phyloP scores from a whole-genome alignment of 2,888 invertebrate species.

The Pollenia labialis region DNA sequence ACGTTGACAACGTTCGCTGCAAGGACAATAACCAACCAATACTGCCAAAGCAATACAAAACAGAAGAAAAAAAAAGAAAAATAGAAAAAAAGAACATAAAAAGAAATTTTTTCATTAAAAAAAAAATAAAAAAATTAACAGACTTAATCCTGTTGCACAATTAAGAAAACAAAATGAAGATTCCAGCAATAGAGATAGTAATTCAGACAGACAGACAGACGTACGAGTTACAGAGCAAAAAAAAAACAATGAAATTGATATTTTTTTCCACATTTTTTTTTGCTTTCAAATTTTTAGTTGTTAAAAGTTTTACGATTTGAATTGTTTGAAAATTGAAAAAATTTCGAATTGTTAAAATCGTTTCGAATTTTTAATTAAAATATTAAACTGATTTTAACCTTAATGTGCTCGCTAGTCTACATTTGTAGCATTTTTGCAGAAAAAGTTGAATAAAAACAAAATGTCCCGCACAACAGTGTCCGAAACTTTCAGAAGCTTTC shows the following conservation, averaged over 20 bases:
- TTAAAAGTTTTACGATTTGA: constrained; percentile 11
- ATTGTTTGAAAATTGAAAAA: constrained; percentile 1
- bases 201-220: neutral
- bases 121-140: constrained; percentile 34
- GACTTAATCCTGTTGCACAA: constrained; percentile 66
- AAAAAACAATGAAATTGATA: constrained; percentile 30
- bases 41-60: neutral
- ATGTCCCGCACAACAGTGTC: no score
- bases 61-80: neutral
- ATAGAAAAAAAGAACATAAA: neutral
- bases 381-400: no score
- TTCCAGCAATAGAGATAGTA: neutral
- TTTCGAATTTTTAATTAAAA: no score
- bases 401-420: no score
- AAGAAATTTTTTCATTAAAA: neutral
- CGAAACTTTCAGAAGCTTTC: no score
- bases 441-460: no score
- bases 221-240: neutral
- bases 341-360: no score
- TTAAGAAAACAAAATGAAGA: constrained; percentile 41
- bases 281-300: neutral
- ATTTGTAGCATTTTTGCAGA: no score
- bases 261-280: constrained; percentile 36
- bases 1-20: constrained; percentile 18
- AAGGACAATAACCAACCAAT: constrained; percentile 33